Percentiles rank a stretch among this genome's conserved stretches.
Evolutionary conservation across 37 sponge, comb jelly and placozoan species (phyloP).

Genomic region (Beroe ovata): DNA sequence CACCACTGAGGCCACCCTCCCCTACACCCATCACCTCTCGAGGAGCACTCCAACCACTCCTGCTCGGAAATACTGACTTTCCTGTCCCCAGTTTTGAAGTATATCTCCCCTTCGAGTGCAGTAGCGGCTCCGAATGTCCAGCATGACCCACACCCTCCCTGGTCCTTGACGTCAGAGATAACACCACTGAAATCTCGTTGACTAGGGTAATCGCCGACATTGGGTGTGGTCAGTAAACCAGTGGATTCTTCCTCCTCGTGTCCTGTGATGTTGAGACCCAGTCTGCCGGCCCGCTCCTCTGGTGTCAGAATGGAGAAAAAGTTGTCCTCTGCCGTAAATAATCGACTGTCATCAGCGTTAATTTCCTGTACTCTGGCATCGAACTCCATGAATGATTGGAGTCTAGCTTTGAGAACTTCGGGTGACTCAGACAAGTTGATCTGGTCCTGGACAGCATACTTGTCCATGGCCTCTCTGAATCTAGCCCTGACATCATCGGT

Average conservation of each 20-base stretch:
- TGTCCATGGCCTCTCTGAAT: not conserved
- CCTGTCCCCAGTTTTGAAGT: not conserved
- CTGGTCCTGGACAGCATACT: not conserved
- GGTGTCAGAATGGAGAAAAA: slow-evolving; percentile 29
- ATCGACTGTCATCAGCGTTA: not conserved
- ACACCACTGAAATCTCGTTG: not conserved
- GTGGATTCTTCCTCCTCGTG: not conserved
- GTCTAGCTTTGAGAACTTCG: not conserved
- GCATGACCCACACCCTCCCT: slow-evolving; percentile 29
- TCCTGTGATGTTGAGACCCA: not conserved
- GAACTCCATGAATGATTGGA: slow-evolving; percentile 9
- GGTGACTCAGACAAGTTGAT: not conserved
- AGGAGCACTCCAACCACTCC: slow-evolving; percentile 21
- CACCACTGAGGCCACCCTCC: slow-evolving; percentile 19
- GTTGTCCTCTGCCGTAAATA: slow-evolving; percentile 13
- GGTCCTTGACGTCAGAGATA: slow-evolving; percentile 21
- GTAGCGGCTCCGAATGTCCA: slow-evolving; percentile 32
- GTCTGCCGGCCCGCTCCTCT: not conserved
- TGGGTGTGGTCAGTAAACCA: not conserved
- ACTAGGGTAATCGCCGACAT: not conserved
- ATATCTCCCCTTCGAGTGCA: slow-evolving; percentile 47
- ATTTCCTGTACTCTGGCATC: not conserved
- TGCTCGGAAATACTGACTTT: not conserved
- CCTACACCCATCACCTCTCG: not conserved
- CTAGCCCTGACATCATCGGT: too few species aligned